A percentile compares a stretch with the other conserved stretches of the same genome.
These are phyloP conservation scores for Anabas testudineus DNA, from an alignment of 2,797 vertebrate species.

Conservation along the genomic window DNA sequence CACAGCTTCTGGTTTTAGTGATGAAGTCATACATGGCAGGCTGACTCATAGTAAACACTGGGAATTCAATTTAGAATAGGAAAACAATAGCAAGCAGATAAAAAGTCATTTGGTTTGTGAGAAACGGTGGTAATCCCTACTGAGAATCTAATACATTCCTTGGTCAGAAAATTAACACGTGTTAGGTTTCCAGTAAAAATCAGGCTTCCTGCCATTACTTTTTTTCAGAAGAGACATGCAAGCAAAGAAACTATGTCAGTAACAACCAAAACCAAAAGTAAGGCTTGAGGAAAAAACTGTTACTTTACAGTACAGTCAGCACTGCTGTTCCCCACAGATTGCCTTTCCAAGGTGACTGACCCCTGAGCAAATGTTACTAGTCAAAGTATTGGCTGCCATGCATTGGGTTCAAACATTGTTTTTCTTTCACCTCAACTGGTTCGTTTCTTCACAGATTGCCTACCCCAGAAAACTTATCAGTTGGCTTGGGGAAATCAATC, in stretches of 20 bases:
- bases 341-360: conserved; percentile 77
- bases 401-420: conserved; percentile 73
- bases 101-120: conserved; percentile 34
- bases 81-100: conserved; percentile 41
- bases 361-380: conserved; percentile 74
- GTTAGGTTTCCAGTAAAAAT: conserved; percentile 35
- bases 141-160: conserved; percentile 31
- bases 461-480: conserved; percentile 81
- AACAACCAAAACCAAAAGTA: conserved; percentile 35
- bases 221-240: conserved; percentile 34
- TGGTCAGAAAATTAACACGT: conserved; percentile 41
- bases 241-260: conserved; percentile 35
- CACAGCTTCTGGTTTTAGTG: conserved; percentile 49
- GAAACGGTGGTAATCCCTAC: conserved; percentile 23
- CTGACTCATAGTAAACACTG: conserved; percentile 49
- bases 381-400: conserved; percentile 74
- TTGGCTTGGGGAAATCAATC: conserved; percentile 81
- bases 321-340: conserved; percentile 68
- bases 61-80: conserved; percentile 45
- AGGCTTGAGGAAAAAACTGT: conserved; percentile 40
- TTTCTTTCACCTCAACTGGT: conserved; percentile 70
- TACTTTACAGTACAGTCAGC: conserved; percentile 69
- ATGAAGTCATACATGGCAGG: conserved; percentile 52
- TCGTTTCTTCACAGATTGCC: conserved; percentile 78
- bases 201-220: conserved; percentile 16